Conservation (phyloP, 2,113 vertebrate species). For the Melanerpes aurifrons region DNA sequence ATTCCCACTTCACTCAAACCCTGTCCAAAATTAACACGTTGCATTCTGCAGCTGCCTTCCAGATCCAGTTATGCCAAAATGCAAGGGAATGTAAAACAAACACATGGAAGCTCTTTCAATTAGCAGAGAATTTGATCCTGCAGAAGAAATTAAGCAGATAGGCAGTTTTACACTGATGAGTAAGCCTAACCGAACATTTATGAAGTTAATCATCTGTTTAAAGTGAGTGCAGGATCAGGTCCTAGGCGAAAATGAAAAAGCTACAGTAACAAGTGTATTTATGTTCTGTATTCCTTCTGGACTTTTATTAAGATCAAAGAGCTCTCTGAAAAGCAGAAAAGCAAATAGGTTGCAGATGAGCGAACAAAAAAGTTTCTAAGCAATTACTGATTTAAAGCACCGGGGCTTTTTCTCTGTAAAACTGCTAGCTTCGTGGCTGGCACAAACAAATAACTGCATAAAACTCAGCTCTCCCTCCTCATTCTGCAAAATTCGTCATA, state of each 20-base stretch:
- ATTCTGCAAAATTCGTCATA: slow-evolving; percentile 19
- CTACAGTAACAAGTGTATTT: slow-evolving; percentile 66
- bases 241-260: slow-evolving; percentile 46
- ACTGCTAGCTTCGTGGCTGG: neutral
- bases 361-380: slow-evolving; percentile 45
- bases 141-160: slow-evolving; percentile 52
- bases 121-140: slow-evolving; percentile 58
- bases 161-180: slow-evolving; percentile 58
- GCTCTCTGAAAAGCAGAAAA: slow-evolving; percentile 46
- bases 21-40: slow-evolving; percentile 78
- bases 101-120: slow-evolving; percentile 58
- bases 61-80: neutral
- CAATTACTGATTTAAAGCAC: slow-evolving; percentile 48
- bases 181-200: slow-evolving; percentile 36
- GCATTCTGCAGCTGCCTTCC: neutral
- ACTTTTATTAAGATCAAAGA: slow-evolving; percentile 67
- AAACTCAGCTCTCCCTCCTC: slow-evolving; percentile 1
- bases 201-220: slow-evolving; percentile 64
- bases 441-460: neutral
- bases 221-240: slow-evolving; percentile 53
- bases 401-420: slow-evolving; percentile 22
- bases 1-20: slow-evolving; percentile 79
- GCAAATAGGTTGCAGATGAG: slow-evolving; percentile 64
- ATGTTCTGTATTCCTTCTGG: slow-evolving; percentile 55
- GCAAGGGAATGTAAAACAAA: slow-evolving; percentile 48